These are phyloP conservation scores for Drosophila leonis DNA, from an alignment of 2,888 invertebrate genomes.

Conservation along the genomic window DNA sequence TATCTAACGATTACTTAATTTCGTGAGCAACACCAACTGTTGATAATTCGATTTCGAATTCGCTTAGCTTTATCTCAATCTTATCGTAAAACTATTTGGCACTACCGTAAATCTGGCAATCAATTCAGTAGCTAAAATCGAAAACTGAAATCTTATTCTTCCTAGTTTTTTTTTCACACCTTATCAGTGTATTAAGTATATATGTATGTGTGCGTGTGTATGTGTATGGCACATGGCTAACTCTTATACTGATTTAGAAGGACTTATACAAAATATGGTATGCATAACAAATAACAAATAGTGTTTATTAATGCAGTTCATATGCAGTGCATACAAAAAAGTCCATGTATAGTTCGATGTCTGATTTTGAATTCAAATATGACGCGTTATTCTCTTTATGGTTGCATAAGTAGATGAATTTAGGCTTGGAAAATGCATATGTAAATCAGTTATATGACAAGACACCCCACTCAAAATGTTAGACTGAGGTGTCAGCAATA, in stretches of 20 bases:
- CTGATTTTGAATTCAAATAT: conserved; percentile 8
- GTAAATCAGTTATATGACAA: conserved; percentile 30
- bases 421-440: conserved; percentile 32
- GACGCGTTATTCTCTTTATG: conserved; percentile 1
- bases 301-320: background rate
- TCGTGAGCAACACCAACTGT: background rate
- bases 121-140: conserved; percentile 35
- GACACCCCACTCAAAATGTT: conserved; percentile 27
- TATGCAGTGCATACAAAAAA: conserved; percentile 1
- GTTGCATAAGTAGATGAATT: conserved; percentile 38
- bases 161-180: conserved; percentile 12
- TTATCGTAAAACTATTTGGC: conserved; percentile 48
- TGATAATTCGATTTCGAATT: background rate
- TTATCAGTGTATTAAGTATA: conserved; percentile 25
- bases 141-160: conserved; percentile 49
- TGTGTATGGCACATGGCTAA: conserved; percentile 6
- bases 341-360: background rate
- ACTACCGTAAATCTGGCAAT: conserved; percentile 50
- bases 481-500: conserved; percentile 24
- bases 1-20: background rate
- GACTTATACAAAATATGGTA: background rate
- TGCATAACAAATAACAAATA: background rate
- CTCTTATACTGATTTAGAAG: background rate
- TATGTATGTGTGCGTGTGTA: background rate
- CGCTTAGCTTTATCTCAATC: conserved; percentile 39